Evolutionary conservation across 1,140 invertebrate genomes (phyloP).

Genomic region (Drosophila yakuba): DNA sequence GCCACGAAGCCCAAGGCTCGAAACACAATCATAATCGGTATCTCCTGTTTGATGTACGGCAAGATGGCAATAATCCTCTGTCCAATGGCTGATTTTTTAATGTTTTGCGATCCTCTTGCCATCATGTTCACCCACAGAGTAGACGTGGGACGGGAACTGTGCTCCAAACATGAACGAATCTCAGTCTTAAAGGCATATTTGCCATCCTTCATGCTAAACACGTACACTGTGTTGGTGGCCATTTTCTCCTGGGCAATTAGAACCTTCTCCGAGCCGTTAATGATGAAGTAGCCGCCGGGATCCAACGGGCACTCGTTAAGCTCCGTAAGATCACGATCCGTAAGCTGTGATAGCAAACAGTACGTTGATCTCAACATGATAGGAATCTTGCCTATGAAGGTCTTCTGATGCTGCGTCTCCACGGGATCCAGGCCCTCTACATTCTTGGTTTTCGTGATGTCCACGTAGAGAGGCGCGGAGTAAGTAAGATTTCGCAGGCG

Average conservation of each 20-base stretch:
- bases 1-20: slow-evolving; percentile 98
- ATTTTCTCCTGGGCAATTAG: slow-evolving; percentile 99
- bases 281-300: slow-evolving; percentile 98
- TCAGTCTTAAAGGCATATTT: slow-evolving; percentile 99
- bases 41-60: slow-evolving; percentile 99
- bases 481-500: slow-evolving; percentile 95
- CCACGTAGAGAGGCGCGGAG: slow-evolving; percentile 98
- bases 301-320: slow-evolving; percentile 99
- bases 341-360: slow-evolving; percentile 96
- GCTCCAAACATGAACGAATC: slow-evolving; percentile 97
- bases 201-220: slow-evolving; percentile 99
- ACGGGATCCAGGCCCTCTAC: slow-evolving; percentile 96
- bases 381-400: slow-evolving; percentile 99
- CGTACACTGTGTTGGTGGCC: slow-evolving; percentile 99
- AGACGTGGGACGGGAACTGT: slow-evolving; percentile 96
- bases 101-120: slow-evolving; percentile 97
- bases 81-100: slow-evolving; percentile 98
- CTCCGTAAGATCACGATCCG: slow-evolving; percentile 99
- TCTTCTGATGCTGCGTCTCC: slow-evolving; percentile 98
- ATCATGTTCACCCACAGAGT: slow-evolving; percentile 99
- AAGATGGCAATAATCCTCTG: slow-evolving; percentile 98
- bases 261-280: slow-evolving; percentile 98
- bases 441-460: slow-evolving; percentile 98
- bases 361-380: slow-evolving; percentile 99
- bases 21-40: slow-evolving; percentile 99